Percentiles rank a stretch among this genome's conserved stretches.
These are phyloP conservation scores for Dermatemys mawii DNA, from an alignment of 2,113 vertebrate genomes.

Conservation along the genomic window DNA sequence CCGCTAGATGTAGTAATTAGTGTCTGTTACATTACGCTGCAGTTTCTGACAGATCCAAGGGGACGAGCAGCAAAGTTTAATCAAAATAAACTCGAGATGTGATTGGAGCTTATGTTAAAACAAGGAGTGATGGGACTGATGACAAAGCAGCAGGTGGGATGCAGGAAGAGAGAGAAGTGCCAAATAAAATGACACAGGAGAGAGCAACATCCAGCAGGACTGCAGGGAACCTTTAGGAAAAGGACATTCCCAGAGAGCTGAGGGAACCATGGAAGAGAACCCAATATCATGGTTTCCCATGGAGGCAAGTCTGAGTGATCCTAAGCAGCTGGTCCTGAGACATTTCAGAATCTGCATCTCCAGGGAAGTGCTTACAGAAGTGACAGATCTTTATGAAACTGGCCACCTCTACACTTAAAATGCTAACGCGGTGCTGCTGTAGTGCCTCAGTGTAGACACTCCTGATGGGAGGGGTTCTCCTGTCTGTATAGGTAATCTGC, in stretches of 20 bases:
- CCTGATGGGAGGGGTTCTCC: background rate
- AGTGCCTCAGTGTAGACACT: background rate
- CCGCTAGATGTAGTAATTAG: conserved; percentile 70
- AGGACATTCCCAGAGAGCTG: background rate
- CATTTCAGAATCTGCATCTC: conserved; percentile 10
- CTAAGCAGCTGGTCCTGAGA: background rate
- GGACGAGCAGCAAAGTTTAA: conserved; percentile 57
- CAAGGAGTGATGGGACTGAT: background rate
- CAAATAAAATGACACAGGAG: background rate
- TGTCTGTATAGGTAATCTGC: too few species aligned
- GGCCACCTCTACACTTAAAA: background rate
- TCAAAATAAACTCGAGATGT: conserved; percentile 14
- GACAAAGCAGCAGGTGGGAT: background rate
- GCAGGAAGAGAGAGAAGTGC: background rate
- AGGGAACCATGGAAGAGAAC: background rate
- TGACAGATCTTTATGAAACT: background rate
- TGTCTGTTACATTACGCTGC: conserved; percentile 68
- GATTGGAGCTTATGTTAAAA: background rate
- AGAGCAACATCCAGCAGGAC: accelerated
- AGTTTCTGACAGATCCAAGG: conserved; percentile 65
- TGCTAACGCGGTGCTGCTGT: background rate
- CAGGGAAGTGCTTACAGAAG: background rate
- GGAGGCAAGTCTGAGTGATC: background rate
- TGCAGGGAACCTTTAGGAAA: background rate
- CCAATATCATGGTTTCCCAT: background rate